Conservation (phyloP, 2,888 invertebrate genomes). For the Lasioglossum lativentre region DNA sequence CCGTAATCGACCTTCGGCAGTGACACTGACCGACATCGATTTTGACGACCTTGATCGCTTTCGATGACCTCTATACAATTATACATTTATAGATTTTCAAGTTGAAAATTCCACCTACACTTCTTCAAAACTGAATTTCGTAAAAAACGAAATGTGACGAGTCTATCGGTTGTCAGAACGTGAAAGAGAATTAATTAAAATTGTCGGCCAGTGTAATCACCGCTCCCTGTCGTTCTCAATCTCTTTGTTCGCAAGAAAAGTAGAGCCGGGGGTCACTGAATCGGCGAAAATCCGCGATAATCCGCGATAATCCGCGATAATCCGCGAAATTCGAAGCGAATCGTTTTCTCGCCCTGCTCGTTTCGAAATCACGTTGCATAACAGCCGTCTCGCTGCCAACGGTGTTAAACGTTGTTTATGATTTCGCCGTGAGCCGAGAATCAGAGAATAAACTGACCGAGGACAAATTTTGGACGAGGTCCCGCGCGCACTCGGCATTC, state of each 20-base stretch:
- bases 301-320: not conserved
- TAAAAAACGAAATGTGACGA: not conserved
- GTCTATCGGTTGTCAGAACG: not conserved
- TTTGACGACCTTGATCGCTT: not conserved
- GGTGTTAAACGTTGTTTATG: slow-evolving; percentile 41
- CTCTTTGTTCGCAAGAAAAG: slow-evolving; percentile 42
- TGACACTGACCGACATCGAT: not conserved
- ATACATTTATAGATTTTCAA: not conserved
- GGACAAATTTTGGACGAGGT: slow-evolving; percentile 30
- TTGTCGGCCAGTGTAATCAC: slow-evolving; percentile 13
- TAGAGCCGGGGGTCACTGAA: slow-evolving; percentile 36
- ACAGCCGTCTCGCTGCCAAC: slow-evolving; percentile 26
- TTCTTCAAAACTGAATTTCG: not conserved
- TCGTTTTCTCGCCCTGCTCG: not conserved
- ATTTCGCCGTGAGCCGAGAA: slow-evolving; percentile 11
- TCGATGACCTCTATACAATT: not conserved
- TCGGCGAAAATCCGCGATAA: slow-evolving; percentile 16
- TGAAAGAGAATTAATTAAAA: not conserved
- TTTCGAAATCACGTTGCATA: slow-evolving; percentile 38
- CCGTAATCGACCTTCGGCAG: slow-evolving; percentile 60
- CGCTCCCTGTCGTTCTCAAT: slow-evolving; percentile 15
- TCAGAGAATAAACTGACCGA: slow-evolving; percentile 17
- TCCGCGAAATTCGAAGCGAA: not conserved
- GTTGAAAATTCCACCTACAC: not conserved
- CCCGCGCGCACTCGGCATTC: slow-evolving; percentile 26